These are phyloP conservation scores for Enteromius fasciolatus DNA, from an alignment of 2,797 vertebrate species.

Conservation along the genomic window DNA sequence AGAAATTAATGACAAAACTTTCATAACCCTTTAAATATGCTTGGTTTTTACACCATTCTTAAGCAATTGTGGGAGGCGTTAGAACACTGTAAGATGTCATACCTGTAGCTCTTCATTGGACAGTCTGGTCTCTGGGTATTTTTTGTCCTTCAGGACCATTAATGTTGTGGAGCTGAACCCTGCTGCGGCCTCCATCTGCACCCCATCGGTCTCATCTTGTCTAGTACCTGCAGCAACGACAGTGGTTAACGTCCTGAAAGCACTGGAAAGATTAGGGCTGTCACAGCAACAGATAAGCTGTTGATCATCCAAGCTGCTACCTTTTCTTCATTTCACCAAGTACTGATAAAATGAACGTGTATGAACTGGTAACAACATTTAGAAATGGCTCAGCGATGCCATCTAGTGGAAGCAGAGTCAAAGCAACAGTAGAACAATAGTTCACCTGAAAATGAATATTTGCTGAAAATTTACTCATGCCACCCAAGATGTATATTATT, in stretches of 20 bases:
- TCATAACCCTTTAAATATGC: background rate
- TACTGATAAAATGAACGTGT: background rate
- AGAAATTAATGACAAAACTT: too few species aligned
- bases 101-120: conserved; percentile 91
- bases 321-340: conserved; percentile 21
- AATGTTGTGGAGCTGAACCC: conserved; percentile 74
- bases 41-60: background rate
- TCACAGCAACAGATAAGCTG: conserved; percentile 28
- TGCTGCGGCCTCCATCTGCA: conserved; percentile 72
- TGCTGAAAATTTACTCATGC: background rate
- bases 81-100: conserved; percentile 27
- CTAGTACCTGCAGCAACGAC: conserved; percentile 50
- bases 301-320: conserved; percentile 30
- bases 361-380: conserved; percentile 9
- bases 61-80: background rate
- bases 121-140: conserved; percentile 87
- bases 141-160: conserved; percentile 81
- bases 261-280: conserved; percentile 32
- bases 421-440: background rate
- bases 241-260: conserved; percentile 7
- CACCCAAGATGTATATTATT: background rate
- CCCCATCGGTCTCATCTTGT: conserved; percentile 68
- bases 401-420: conserved; percentile 68
- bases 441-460: background rate
- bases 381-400: conserved; percentile 67